phyloP scores from a whole-genome alignment of 2,113 vertebrate species.

The Hiodon alosoides region DNA sequence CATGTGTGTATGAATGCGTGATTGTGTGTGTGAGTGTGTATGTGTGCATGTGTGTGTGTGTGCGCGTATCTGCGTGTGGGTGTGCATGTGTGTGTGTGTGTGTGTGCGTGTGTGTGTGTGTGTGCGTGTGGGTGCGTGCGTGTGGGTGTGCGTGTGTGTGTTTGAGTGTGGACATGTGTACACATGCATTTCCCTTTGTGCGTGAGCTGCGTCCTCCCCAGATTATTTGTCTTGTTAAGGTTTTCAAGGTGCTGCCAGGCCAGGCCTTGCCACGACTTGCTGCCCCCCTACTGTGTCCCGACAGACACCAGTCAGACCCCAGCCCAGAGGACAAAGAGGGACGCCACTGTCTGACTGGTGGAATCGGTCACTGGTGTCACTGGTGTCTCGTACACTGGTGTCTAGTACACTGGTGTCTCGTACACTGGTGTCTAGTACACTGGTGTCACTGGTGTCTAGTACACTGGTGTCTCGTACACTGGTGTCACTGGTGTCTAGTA shows the following conservation, averaged over 20 bases:
- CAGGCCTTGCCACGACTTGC: constrained; percentile 28
- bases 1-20: background rate
- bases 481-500: no score
- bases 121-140: constrained; percentile 31
- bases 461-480: no score
- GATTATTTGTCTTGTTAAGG: constrained; percentile 66
- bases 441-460: no score
- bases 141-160: constrained; percentile 23
- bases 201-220: background rate
- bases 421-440: no score
- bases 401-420: no score
- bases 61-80: constrained; percentile 23
- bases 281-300: constrained; percentile 12
- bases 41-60: constrained; percentile 15
- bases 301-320: constrained; percentile 14
- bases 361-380: background rate
- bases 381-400: no score
- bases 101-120: constrained; percentile 27
- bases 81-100: constrained; percentile 11
- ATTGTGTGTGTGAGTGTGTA: background rate
- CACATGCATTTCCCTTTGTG: constrained; percentile 1
- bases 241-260: constrained; percentile 54
- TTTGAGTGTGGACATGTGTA: constrained; percentile 33
- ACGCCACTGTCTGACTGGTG: background rate
- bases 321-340: background rate